Percentiles rank a stretch among this genome's conserved stretches.
Conservation (phyloP, 2,113 vertebrate genomes). For the Platycercus adscitus region DNA sequence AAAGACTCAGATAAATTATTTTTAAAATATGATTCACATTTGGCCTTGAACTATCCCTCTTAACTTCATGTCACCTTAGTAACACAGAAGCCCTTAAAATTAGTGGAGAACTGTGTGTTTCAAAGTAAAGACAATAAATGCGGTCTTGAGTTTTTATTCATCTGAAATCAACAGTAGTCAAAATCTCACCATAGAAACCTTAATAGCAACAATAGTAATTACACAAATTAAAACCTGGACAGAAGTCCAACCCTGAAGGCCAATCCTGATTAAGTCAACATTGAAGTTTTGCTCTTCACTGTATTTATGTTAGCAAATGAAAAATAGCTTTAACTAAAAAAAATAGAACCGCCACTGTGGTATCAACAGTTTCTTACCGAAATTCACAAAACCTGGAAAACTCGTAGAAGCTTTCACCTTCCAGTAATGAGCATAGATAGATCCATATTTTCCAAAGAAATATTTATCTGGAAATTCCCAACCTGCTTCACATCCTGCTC, state of each 20-base stretch:
- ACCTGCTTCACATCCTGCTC: accelerated
- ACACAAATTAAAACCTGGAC: background rate
- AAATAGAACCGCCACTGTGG: accelerated
- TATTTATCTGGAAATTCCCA: background rate
- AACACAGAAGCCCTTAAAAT: background rate
- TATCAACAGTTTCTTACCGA: background rate
- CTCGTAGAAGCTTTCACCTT: background rate
- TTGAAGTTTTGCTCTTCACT: background rate
- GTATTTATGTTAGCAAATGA: background rate
- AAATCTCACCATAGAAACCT: background rate
- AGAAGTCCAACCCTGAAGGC: background rate
- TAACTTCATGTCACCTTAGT: background rate
- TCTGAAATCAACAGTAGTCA: background rate
- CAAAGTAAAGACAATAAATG: background rate
- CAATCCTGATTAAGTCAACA: background rate
- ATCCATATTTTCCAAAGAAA: background rate
- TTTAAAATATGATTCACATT: background rate
- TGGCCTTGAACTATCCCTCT: background rate
- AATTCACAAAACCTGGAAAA: accelerated
- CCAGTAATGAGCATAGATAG: accelerated
- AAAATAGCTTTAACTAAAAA: background rate
- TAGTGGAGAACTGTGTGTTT: background rate
- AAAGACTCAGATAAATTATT: background rate
- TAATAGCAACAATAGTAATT: background rate
- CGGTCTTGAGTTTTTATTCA: background rate